phyloP scores from a whole-genome alignment of 1,140 invertebrate genomes.

The Solenopsis fugax region DNA sequence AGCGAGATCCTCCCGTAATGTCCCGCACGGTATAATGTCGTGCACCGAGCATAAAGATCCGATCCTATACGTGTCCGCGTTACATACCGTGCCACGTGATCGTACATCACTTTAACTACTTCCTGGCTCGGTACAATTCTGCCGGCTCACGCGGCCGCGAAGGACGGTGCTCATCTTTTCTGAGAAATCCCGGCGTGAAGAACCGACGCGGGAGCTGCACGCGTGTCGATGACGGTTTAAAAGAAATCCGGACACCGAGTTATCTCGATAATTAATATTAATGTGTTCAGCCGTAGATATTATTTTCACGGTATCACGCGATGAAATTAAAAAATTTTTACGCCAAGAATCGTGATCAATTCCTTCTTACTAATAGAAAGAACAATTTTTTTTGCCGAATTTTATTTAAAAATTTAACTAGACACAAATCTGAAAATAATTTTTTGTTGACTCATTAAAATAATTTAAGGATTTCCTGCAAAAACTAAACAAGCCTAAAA shows the following conservation, averaged over 20 bases:
- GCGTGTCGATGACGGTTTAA: constrained; percentile 64
- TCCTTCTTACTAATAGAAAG: neutral
- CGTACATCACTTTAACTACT: constrained; percentile 82
- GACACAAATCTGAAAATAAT: no score
- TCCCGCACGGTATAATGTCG: constrained; percentile 34
- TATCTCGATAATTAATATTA: neutral
- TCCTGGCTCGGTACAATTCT: constrained; percentile 76
- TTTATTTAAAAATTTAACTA: no score
- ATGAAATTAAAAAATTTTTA: neutral
- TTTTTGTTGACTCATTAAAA: no score
- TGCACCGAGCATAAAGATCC: constrained; percentile 69
- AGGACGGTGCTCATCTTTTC: constrained; percentile 57
- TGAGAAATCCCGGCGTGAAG: constrained; percentile 15
- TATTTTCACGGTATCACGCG: neutral
- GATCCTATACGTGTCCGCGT: constrained; percentile 72
- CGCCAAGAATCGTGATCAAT: neutral
- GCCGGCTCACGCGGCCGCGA: constrained; percentile 55
- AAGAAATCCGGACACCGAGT: neutral
- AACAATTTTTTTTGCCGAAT: no score
- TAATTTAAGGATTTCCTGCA: no score
- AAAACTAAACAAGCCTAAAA: no score
- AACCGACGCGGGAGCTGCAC: constrained; percentile 36
- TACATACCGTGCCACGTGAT: constrained; percentile 78
- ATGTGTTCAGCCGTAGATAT: neutral
- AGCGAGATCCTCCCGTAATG: constrained; percentile 17